These are phyloP conservation scores for Characodon lateralis DNA, from an alignment of 2,797 vertebrate genomes.

Conservation along the genomic window DNA sequence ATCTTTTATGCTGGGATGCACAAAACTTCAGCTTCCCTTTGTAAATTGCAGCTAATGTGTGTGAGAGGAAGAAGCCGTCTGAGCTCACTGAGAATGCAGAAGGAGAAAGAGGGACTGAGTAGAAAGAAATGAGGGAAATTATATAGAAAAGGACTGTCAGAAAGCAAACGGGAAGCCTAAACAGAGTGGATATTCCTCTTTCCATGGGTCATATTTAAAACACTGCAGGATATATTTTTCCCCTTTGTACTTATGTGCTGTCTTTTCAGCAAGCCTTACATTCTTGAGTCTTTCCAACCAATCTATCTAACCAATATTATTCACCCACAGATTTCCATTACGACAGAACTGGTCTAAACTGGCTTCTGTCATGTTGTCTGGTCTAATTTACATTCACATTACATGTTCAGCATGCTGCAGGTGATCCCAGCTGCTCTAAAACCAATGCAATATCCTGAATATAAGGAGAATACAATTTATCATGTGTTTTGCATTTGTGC, in stretches of 20 bases:
- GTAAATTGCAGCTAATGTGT: constrained; percentile 62
- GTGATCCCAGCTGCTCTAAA: constrained; percentile 56
- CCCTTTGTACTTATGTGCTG: constrained; percentile 2
- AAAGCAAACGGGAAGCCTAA: constrained; percentile 6
- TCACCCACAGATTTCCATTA: constrained; percentile 66
- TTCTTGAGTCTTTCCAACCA: constrained; percentile 35
- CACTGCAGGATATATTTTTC: constrained; percentile 3
- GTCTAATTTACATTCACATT: constrained; percentile 77
- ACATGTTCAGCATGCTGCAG: constrained; percentile 55
- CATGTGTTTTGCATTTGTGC: constrained; percentile 30
- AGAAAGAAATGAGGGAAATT: constrained; percentile 12
- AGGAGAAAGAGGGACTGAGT: constrained; percentile 26
- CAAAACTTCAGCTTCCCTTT: constrained; percentile 61
- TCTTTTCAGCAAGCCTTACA: constrained; percentile 18
- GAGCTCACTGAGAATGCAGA: constrained; percentile 40
- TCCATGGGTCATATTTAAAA: constrained; percentile 26
- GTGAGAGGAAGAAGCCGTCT: constrained; percentile 5
- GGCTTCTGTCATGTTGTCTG: constrained; percentile 67
- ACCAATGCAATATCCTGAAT: constrained; percentile 47
- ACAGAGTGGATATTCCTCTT: constrained; percentile 30
- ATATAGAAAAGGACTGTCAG: constrained; percentile 10
- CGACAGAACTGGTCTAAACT: constrained; percentile 57
- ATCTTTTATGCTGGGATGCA: constrained; percentile 66
- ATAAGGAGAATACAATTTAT: constrained; percentile 36
- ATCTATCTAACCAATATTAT: constrained; percentile 45